phyloP scores from a whole-genome alignment of 2,113 vertebrate genomes.

The Meriones unguiculatus region DNA sequence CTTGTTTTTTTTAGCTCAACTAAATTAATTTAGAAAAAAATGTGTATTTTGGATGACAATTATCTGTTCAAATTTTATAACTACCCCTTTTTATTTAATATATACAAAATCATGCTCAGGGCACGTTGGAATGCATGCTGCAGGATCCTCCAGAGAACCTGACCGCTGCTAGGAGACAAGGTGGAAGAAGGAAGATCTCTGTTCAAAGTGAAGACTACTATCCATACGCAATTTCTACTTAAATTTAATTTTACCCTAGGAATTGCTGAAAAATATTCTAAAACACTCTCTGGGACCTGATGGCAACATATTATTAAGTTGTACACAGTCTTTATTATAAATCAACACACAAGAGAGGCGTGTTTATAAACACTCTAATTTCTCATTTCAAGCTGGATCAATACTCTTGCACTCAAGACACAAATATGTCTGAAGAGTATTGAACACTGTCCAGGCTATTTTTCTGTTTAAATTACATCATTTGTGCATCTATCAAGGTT shows the following conservation, averaged over 20 bases:
- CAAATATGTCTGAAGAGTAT: conserved; percentile 14
- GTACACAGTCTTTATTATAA: neutral
- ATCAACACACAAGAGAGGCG: neutral
- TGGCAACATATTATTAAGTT: neutral
- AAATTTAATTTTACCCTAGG: neutral
- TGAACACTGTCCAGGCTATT: neutral
- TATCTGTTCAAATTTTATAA: conserved; percentile 3
- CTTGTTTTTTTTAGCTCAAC: conserved; percentile 53
- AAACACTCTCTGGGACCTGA: neutral
- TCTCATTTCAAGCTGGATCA: conserved; percentile 1
- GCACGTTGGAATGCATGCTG: neutral
- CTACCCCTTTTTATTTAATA: conserved; percentile 26
- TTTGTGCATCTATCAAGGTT: neutral
- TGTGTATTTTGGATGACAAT: neutral
- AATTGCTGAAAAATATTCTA: neutral
- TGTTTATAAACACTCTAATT: conserved; percentile 7
- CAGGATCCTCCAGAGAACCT: neutral
- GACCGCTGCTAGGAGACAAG: neutral
- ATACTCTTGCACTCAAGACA: conserved; percentile 2
- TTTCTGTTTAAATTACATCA: conserved; percentile 9
- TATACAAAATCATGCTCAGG: neutral
- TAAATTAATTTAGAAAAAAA: conserved; percentile 58
- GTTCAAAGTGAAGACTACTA: neutral
- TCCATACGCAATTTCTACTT: conserved; percentile 38
- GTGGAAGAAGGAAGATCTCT: neutral